Base-by-base conservation (phyloP, 2,113 vertebrate genomes). In the Scartelaos histophorus region DNA sequence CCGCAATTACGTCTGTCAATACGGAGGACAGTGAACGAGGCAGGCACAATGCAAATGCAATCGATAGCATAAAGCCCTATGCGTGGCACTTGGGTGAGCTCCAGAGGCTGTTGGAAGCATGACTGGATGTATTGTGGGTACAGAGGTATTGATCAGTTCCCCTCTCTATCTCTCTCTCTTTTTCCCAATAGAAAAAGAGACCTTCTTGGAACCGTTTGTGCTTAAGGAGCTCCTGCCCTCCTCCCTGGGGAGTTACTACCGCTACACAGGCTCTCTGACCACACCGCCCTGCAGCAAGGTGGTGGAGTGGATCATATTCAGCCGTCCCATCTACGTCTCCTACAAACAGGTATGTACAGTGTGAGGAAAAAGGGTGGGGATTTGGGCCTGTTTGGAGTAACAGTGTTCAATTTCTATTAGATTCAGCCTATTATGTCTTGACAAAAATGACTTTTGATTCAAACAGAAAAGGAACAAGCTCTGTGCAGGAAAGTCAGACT, bases 241-340 rank as follows among this genome's bases (percentile, higher is more conserved):
- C 0, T 95, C 95, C 0, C 87, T 98, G 81, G 95, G 95, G 29
- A 98, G 96, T 81, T 99, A 98, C 78, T 99, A 98, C 77, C 95
- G 97, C 45, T 99, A 99, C 83, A 88, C 95, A 0, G 97, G 97
- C 38, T 99, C 97, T 5, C 90, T 99, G 83, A 99, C 97, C 13
- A 99, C 97, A 0, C 97, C 97, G 0, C 97, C 97, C 0, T 99
- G 97, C 78, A 98, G 96, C 0, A 96, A 98, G 84, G 95, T 97
- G 0, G 97, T 99, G 80, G 97, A 99, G 82, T 99, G 97, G 97
- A 96, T 98, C 3, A 72, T 99, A 84, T 98, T 99, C 90, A 94
- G 93, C 79, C 94, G 91, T 51, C 97, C 97, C 0, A 94, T 99
- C 65, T 95, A 94, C 65, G 94, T 99, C 84, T 98, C 97, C 69